phyloP scores from a whole-genome alignment of 1,140 invertebrate species.

The Drosophila arawakana region DNA sequence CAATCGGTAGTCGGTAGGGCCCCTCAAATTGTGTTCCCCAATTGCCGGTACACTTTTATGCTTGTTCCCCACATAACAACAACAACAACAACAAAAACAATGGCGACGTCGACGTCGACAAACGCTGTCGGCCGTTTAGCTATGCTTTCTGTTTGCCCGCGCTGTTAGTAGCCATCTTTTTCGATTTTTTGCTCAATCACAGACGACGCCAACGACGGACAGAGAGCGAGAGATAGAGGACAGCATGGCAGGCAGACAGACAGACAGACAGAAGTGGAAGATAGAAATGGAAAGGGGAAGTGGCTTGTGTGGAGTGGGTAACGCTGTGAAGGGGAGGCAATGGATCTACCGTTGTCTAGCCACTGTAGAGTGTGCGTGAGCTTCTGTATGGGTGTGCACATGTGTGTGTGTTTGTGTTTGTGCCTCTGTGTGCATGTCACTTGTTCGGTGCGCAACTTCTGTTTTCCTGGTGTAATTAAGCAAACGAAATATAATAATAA shows the following conservation, averaged over 20 bases:
- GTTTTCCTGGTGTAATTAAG: constrained; percentile 84
- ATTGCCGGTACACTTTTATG: constrained; percentile 15
- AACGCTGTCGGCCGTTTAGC: constrained; percentile 42
- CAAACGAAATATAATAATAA: constrained; percentile 85
- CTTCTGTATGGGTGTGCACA: not conserved
- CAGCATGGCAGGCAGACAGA: too few relatives aligned
- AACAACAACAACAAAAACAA: constrained; percentile 11
- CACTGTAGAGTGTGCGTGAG: constrained; percentile 19
- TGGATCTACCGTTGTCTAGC: constrained; percentile 33
- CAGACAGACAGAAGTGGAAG: too few relatives aligned
- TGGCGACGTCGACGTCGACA: constrained; percentile 14
- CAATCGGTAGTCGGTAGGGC: constrained; percentile 1
- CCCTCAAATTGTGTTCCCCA: constrained; percentile 35
- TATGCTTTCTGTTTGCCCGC: constrained; percentile 81
- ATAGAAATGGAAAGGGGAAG: too few relatives aligned
- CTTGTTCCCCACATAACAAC: constrained; percentile 31
- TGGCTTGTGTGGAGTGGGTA: not conserved
- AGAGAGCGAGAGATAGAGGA: too few relatives aligned
- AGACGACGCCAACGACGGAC: constrained; percentile 5
- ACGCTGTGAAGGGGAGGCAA: not conserved
- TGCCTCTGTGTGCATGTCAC: constrained; percentile 19
- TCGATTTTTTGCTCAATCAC: constrained; percentile 76
- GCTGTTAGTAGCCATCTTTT: constrained; percentile 83
- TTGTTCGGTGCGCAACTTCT: constrained; percentile 53
- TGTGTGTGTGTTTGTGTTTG: not conserved